These are phyloP conservation scores for Ptilorrhoa leucosticta DNA, from an alignment of 2,113 vertebrate genomes.

Conservation along the genomic window DNA sequence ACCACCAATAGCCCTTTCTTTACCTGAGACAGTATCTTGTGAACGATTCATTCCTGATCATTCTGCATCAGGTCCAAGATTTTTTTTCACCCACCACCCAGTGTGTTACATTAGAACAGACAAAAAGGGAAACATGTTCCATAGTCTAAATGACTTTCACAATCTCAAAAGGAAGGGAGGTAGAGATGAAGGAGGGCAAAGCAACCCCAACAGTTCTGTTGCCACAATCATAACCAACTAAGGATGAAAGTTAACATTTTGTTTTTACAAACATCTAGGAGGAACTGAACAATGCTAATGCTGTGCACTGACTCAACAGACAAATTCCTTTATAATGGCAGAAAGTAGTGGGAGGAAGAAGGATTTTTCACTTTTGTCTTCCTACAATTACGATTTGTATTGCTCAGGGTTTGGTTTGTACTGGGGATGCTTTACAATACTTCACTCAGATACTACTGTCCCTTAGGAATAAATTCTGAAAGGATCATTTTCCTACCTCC, in stretches of 20 bases:
- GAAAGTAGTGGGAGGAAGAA: background rate
- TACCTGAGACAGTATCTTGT: background rate
- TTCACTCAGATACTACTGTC: background rate
- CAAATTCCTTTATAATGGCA: background rate
- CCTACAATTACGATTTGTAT: background rate
- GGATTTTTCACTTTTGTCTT: background rate
- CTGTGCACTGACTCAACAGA: background rate
- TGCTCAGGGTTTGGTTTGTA: background rate
- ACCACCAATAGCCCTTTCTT: background rate
- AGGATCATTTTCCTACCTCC: background rate
- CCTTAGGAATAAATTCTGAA: background rate
- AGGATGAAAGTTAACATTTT: background rate
- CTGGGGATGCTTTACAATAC: background rate
- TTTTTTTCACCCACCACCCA: background rate
- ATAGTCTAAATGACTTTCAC: background rate
- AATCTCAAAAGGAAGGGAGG: background rate
- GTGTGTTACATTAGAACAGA: background rate
- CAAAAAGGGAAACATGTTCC: background rate
- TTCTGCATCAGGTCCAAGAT: background rate
- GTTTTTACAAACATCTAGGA: background rate
- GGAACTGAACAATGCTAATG: background rate
- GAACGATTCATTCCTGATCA: background rate
- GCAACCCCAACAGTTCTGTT: background rate
- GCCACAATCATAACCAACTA: background rate
- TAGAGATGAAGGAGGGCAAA: background rate